Conservation (phyloP, 2,113 vertebrate genomes). For the Nyctereutes procyonoides region DNA sequence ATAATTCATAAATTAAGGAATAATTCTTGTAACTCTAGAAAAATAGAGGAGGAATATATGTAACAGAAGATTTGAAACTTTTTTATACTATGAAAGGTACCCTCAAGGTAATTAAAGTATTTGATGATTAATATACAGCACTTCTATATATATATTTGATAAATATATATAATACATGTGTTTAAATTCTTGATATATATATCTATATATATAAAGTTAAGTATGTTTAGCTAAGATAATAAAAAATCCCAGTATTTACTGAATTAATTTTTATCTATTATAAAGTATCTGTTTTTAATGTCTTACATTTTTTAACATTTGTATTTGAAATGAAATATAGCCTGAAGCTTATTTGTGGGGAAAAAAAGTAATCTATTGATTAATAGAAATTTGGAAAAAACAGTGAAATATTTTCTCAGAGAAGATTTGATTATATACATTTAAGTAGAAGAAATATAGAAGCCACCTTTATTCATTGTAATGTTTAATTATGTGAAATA, state of each 20-base stretch:
- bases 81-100: neutral
- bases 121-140: slow-evolving; percentile 2
- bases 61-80: slow-evolving; percentile 23
- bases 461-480: slow-evolving; percentile 38
- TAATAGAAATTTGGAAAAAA: neutral
- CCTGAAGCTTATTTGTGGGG: neutral
- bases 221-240: neutral
- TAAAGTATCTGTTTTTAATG: neutral
- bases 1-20: neutral
- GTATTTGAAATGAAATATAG: slow-evolving; percentile 50
- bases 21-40: neutral
- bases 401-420: neutral
- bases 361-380: neutral
- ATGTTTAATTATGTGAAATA: neutral
- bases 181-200: neutral
- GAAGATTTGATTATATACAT: neutral
- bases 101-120: slow-evolving; percentile 47
- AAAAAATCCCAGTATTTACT: neutral
- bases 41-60: neutral
- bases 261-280: slow-evolving; percentile 42
- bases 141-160: neutral
- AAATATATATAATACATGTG: neutral
- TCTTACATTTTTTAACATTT: neutral
- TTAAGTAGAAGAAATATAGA: slow-evolving; percentile 43
- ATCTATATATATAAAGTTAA: neutral